A percentile compares a stretch with the other conserved stretches of the same genome.
Evolutionary conservation across 2,888 invertebrate species (phyloP).

Genomic region (Embidobia sp.): DNA sequence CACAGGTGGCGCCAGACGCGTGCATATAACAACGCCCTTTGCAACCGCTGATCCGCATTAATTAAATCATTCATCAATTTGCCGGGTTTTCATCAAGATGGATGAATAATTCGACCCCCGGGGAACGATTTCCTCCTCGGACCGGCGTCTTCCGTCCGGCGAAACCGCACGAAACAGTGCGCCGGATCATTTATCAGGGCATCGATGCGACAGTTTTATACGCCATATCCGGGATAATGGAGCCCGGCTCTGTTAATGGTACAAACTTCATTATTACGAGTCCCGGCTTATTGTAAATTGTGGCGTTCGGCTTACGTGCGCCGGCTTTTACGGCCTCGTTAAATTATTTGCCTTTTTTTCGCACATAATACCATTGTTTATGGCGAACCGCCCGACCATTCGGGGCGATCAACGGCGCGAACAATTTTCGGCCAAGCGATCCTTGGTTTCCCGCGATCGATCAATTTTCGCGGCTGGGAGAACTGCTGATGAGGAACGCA

Average conservation of each 20-base stretch:
- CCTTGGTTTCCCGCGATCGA: too few relatives aligned
- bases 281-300: constrained; percentile 59
- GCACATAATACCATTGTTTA: constrained; percentile 31
- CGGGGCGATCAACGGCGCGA: too few relatives aligned
- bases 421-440: too few relatives aligned
- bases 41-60: constrained; percentile 27
- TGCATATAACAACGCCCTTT: constrained; percentile 28
- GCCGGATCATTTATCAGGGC: constrained; percentile 29
- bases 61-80: constrained; percentile 47
- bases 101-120: constrained; percentile 33
- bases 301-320: constrained; percentile 33
- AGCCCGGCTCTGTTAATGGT: constrained; percentile 26
- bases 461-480: too few relatives aligned
- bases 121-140: background rate
- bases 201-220: constrained; percentile 19
- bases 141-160: background rate
- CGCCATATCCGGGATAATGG: constrained; percentile 38
- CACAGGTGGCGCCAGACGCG: constrained; percentile 11
- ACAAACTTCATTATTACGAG: constrained; percentile 56
- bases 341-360: constrained; percentile 40
- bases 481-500: too few relatives aligned
- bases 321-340: constrained; percentile 49
- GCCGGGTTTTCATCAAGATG: constrained; percentile 38
- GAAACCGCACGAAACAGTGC: background rate
- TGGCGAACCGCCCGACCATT: constrained; percentile 7